A percentile compares a stretch with the other conserved stretches of the same genome.
Evolutionary conservation across 2,113 vertebrate species (phyloP).

Genomic region (Balaenoptera acutorostrata): DNA sequence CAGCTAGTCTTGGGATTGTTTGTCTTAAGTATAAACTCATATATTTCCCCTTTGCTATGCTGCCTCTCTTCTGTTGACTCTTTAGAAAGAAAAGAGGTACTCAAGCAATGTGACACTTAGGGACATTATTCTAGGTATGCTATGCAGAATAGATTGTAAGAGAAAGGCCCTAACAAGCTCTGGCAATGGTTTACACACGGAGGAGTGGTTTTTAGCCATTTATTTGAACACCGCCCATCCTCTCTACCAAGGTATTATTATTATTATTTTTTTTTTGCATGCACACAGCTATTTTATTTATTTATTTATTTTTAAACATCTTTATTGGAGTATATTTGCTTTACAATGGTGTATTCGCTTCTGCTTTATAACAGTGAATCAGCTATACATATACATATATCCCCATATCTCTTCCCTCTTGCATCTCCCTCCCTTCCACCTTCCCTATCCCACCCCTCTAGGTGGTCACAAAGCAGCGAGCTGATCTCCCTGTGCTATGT

Average conservation of each 20-base stretch:
- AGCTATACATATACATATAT: no score
- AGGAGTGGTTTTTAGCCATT: not conserved
- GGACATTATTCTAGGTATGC: not conserved
- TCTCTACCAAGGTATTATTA: not conserved
- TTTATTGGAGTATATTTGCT: no score
- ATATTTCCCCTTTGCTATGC: not conserved
- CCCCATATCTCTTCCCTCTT: no score
- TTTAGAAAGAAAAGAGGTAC: not conserved
- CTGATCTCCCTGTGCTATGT: no score
- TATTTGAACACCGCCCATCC: not conserved
- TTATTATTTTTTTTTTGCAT: not conserved
- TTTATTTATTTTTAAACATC: no score
- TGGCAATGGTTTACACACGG: not conserved
- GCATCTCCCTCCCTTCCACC: no score
- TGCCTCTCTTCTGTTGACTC: not conserved
- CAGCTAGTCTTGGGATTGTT: not conserved
- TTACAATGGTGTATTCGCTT: no score
- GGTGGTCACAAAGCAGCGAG: no score
- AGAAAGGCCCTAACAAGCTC: not conserved
- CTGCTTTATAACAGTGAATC: no score
- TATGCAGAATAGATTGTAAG: not conserved
- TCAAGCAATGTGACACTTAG: not conserved
- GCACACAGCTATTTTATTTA: no score
- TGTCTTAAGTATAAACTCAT: not conserved
- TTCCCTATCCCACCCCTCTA: no score